A percentile compares a stretch with the other conserved stretches of the same genome.
These are phyloP conservation scores for Mystacornis crossleyi DNA, from an alignment of 2,113 vertebrate genomes.

Conservation along the genomic window DNA sequence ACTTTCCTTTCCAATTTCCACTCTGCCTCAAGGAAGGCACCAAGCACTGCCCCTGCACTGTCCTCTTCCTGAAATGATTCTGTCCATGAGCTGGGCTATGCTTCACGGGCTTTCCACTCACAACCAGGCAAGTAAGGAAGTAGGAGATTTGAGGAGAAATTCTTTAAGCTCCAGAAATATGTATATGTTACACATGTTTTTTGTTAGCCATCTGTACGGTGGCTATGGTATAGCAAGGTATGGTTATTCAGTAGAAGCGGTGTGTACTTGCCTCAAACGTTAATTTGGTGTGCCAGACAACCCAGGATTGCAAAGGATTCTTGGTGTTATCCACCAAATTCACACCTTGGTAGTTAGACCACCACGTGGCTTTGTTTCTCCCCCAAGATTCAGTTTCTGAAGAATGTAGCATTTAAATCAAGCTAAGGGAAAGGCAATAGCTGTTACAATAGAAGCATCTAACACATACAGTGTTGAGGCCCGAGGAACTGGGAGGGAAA, in stretches of 20 bases:
- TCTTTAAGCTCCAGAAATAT: background rate
- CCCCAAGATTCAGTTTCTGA: background rate
- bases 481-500: background rate
- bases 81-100: background rate
- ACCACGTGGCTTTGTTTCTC: background rate
- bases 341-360: background rate
- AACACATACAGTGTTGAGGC: background rate
- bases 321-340: background rate
- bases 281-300: background rate
- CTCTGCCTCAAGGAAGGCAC: background rate
- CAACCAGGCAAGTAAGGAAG: background rate
- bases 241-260: background rate
- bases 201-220: background rate
- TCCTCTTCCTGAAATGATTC: background rate
- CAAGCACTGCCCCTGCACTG: background rate
- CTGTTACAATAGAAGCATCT: background rate
- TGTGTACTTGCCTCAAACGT: background rate
- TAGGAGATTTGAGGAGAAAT: background rate
- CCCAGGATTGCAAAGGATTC: background rate
- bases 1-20: background rate
- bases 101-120: background rate
- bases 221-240: background rate
- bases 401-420: background rate
- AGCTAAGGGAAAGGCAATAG: background rate
- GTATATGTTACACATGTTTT: fast-evolving